Conservation (phyloP, 2,113 vertebrate species). For the Peromyscus maniculatus region DNA sequence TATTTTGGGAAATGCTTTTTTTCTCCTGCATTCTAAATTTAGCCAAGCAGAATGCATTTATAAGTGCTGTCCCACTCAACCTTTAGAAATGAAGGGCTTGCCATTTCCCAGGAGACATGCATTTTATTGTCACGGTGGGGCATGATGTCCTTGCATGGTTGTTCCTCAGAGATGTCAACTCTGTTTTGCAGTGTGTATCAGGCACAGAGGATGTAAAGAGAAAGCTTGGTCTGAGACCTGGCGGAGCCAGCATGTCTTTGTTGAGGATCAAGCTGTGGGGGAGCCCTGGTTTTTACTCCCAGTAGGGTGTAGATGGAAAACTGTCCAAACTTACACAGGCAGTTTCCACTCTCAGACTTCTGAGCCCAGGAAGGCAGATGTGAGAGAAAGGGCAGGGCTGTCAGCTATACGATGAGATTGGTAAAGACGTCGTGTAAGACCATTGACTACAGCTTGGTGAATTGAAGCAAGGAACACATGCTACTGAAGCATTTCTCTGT, state of each 20-base stretch:
- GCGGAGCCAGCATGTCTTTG: not conserved
- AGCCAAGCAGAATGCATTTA: slow-evolving; percentile 46
- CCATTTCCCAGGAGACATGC: slow-evolving; percentile 22
- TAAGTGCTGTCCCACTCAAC: slow-evolving; percentile 10
- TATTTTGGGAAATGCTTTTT: slow-evolving; percentile 48
- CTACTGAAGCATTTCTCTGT: not conserved
- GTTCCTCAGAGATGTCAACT: not conserved
- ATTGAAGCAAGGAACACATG: not conserved
- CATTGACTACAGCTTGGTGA: not conserved
- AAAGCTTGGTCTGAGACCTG: not conserved
- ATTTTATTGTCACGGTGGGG: slow-evolving; percentile 29
- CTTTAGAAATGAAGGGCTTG: slow-evolving; percentile 37
- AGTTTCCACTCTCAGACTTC: not conserved
- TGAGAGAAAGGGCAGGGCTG: not conserved
- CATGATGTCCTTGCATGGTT: not conserved
- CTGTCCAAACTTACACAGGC: not conserved
- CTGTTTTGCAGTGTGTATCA: not conserved
- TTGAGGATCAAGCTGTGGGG: not conserved
- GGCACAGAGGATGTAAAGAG: not conserved
- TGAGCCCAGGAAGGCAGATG: not conserved
- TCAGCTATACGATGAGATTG: not conserved
- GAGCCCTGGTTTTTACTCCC: not conserved
- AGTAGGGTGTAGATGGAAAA: not conserved
- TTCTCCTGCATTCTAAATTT: slow-evolving; percentile 42
- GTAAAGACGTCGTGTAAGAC: not conserved